These are phyloP conservation scores for Synchiropus splendidus DNA, from an alignment of 2,113 vertebrate species.

Conservation along the genomic window DNA sequence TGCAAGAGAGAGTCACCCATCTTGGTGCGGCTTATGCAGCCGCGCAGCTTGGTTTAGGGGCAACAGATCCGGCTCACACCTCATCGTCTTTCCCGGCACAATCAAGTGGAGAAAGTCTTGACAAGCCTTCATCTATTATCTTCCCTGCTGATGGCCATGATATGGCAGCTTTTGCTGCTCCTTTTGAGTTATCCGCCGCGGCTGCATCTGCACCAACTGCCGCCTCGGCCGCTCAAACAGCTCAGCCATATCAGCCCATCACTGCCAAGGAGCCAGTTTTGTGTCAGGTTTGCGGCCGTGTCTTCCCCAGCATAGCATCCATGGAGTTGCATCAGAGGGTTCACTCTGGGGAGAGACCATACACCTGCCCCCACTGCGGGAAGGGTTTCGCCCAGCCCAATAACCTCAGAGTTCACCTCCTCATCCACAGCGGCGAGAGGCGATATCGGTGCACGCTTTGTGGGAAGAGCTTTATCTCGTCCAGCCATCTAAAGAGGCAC, in stretches of 20 bases:
- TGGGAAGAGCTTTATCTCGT: slow-evolving; percentile 60
- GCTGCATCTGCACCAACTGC: background rate
- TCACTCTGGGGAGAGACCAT: slow-evolving; percentile 52
- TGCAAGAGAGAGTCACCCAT: slow-evolving; percentile 55
- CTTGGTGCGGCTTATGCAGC: slow-evolving; percentile 50
- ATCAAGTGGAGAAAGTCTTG: slow-evolving; percentile 32
- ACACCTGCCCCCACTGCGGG: slow-evolving; percentile 52
- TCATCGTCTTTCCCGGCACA: slow-evolving; percentile 38
- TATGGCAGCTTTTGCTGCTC: slow-evolving; percentile 46
- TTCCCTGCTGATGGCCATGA: slow-evolving; percentile 43
- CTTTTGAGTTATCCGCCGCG: slow-evolving; percentile 43
- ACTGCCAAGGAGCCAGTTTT: slow-evolving; percentile 20
- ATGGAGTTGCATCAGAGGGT: slow-evolving; percentile 47
- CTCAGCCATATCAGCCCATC: background rate
- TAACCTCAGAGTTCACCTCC: slow-evolving; percentile 58
- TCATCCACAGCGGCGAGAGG: slow-evolving; percentile 55
- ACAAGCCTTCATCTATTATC: slow-evolving; percentile 37
- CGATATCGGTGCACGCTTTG: slow-evolving; percentile 53
- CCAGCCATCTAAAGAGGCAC: slow-evolving; percentile 58
- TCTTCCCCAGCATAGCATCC: slow-evolving; percentile 28
- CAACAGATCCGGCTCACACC: slow-evolving; percentile 26
- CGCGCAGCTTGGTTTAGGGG: slow-evolving; percentile 44
- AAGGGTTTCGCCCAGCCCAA: slow-evolving; percentile 60
- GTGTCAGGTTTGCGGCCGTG: slow-evolving; percentile 34
- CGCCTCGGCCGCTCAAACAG: background rate